Percentiles rank a stretch among this genome's conserved stretches.
phyloP scores from a whole-genome alignment of 1,140 invertebrate genomes.

The Drosophila malerkotliana region DNA sequence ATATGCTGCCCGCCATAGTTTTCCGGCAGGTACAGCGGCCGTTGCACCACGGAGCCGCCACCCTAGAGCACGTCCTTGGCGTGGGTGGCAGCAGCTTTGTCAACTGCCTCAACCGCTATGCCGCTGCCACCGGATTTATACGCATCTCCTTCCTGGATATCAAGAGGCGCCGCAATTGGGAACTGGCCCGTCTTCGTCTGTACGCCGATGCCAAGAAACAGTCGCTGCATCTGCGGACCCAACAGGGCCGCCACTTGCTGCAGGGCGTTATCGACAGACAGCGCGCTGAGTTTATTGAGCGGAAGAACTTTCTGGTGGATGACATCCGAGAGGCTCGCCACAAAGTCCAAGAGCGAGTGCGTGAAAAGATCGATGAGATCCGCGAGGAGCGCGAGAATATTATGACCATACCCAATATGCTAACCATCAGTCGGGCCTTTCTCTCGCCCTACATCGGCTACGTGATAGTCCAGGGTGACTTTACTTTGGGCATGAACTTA shows the following conservation, averaged over 20 bases:
- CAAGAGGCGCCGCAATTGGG: slow-evolving; percentile 73
- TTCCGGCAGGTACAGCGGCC: slow-evolving; percentile 73
- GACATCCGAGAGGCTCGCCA: slow-evolving; percentile 88
- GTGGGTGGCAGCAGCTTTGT: slow-evolving; percentile 62
- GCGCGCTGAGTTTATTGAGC: slow-evolving; percentile 86
- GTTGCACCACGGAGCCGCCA: slow-evolving; percentile 56
- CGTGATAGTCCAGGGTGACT: slow-evolving; percentile 90
- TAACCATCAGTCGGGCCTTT: slow-evolving; percentile 93
- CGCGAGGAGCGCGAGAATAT: slow-evolving; percentile 93
- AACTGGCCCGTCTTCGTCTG: slow-evolving; percentile 66
- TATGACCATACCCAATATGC: slow-evolving; percentile 95
- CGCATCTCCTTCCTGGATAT: slow-evolving; percentile 78
- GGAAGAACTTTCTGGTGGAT: slow-evolving; percentile 86
- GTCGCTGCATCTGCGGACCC: slow-evolving; percentile 66
- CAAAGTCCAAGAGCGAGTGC: slow-evolving; percentile 86
- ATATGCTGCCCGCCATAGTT: slow-evolving; percentile 72
- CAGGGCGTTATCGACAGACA: slow-evolving; percentile 86
- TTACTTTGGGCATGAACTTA: slow-evolving; percentile 89
- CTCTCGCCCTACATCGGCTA: slow-evolving; percentile 94
- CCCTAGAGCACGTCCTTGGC: slow-evolving; percentile 66
- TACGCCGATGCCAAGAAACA: slow-evolving; percentile 79
- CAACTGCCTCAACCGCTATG: slow-evolving; percentile 77
- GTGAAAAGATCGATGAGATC: slow-evolving; percentile 88
- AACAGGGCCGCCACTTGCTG: slow-evolving; percentile 84
- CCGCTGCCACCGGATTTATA: slow-evolving; percentile 79